phyloP scores from a whole-genome alignment of 2,888 invertebrate species.

The Diarsia rubi region DNA sequence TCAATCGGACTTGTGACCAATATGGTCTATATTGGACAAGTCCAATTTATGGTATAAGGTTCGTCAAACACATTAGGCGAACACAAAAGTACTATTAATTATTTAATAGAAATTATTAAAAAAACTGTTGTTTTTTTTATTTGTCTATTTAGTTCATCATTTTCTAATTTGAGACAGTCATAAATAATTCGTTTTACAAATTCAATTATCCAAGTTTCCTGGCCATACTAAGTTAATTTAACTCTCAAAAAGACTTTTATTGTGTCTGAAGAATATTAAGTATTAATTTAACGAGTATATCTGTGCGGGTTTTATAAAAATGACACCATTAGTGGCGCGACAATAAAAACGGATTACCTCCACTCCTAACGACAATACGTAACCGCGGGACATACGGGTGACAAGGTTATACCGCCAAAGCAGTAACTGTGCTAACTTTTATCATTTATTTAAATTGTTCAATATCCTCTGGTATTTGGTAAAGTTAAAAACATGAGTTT shows the following conservation, averaged over 20 bases:
- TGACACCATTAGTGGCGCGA: slow-evolving; percentile 79
- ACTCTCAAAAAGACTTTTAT: slow-evolving; percentile 15
- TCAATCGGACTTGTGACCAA: too few species aligned
- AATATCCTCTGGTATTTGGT: neutral
- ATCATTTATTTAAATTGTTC: neutral
- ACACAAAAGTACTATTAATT: too few species aligned
- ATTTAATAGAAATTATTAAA: too few species aligned
- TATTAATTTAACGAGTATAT: slow-evolving; percentile 64
- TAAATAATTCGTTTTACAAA: neutral
- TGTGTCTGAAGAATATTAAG: slow-evolving; percentile 14
- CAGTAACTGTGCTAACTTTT: neutral
- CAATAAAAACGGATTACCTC: slow-evolving; percentile 84
- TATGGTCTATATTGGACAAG: too few species aligned
- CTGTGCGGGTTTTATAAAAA: slow-evolving; percentile 70
- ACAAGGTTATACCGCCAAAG: slow-evolving; percentile 19
- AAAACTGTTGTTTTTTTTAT: too few species aligned
- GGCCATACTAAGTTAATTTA: neutral
- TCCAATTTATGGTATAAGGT: too few species aligned
- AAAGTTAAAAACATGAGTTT: neutral
- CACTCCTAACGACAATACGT: slow-evolving; percentile 66
- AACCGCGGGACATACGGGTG: slow-evolving; percentile 64
- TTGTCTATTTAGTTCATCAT: too few species aligned
- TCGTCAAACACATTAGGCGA: too few species aligned
- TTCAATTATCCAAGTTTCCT: slow-evolving; percentile 10
- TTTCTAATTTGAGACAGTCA: too few species aligned